These are phyloP conservation scores for Rhyacichthys aspro DNA, from an alignment of 2,797 vertebrate genomes.

Conservation along the genomic window DNA sequence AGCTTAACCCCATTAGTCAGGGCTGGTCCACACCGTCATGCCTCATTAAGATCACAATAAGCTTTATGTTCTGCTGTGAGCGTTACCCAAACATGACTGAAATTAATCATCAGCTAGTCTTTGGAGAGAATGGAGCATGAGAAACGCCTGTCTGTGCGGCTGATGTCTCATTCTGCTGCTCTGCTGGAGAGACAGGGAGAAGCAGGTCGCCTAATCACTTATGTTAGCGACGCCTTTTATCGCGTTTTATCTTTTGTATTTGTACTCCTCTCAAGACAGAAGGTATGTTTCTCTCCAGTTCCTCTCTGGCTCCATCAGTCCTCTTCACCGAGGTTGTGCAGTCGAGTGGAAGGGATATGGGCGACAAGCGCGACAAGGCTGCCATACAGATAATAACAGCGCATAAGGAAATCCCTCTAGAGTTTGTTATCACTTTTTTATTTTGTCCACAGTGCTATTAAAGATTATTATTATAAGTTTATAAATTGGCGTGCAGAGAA, in stretches of 20 bases:
- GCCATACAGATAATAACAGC: constrained; percentile 47
- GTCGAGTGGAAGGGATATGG: constrained; percentile 41
- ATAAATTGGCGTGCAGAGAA: constrained; percentile 18
- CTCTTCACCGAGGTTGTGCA: constrained; percentile 42
- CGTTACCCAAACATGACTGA: constrained; percentile 53
- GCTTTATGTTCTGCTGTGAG: constrained; percentile 48
- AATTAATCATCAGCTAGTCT: constrained; percentile 62
- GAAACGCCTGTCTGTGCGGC: constrained; percentile 24
- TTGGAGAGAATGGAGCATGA: constrained; percentile 23
- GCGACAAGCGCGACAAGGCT: constrained; percentile 13
- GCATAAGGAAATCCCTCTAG: constrained; percentile 1
- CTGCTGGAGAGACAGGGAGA: constrained; percentile 15
- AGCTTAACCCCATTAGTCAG: constrained; percentile 64
- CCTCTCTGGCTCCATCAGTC: constrained; percentile 22
- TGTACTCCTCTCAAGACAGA: constrained; percentile 8
- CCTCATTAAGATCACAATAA: constrained; percentile 69
- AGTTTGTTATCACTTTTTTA: not conserved
- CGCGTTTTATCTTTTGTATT: constrained; percentile 1
- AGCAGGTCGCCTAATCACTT: constrained; percentile 4
- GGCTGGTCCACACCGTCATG: constrained; percentile 59
- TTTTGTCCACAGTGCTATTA: not conserved
- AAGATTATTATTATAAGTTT: constrained; percentile 8
- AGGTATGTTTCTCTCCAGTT: constrained; percentile 5
- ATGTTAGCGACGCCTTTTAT: not conserved
- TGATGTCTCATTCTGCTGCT: constrained; percentile 53